Conservation (phyloP, 2,888 invertebrate species). For the Protodeltote pygarga region DNA sequence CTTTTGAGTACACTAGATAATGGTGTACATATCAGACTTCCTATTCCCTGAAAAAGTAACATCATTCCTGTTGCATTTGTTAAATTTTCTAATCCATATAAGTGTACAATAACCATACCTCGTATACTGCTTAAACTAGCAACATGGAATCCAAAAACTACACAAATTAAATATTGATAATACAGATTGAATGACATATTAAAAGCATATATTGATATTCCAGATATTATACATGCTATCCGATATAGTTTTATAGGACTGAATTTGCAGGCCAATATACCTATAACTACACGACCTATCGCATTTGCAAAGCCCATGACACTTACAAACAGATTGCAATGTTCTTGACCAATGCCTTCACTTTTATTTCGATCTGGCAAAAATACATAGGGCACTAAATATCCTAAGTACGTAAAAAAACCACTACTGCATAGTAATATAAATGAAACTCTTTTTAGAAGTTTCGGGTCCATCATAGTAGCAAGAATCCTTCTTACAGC, state of each 20-base stretch:
- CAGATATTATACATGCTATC: conserved; percentile 56
- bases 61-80: conserved; percentile 79
- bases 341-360: conserved; percentile 61
- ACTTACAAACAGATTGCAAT: conserved; percentile 73
- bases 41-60: conserved; percentile 76
- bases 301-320: conserved; percentile 71
- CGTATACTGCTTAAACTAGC: conserved; percentile 67
- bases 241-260: conserved; percentile 62
- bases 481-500: conserved; percentile 76
- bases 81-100: conserved; percentile 77
- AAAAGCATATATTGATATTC: conserved; percentile 65
- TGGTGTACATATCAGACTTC: conserved; percentile 75
- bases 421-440: conserved; percentile 64
- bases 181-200: conserved; percentile 65
- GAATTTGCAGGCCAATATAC: conserved; percentile 66
- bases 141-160: conserved; percentile 69
- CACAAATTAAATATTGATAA: conserved; percentile 72
- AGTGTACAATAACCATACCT: conserved; percentile 70
- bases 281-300: conserved; percentile 66
- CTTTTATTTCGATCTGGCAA: conserved; percentile 65
- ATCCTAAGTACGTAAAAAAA: conserved; percentile 68
- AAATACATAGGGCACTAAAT: conserved; percentile 75
- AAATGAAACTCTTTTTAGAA: conserved; percentile 71
- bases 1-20: conserved; percentile 67
- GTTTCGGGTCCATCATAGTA: conserved; percentile 78